Evolutionary conservation across 2,888 invertebrate genomes (phyloP), one percentile per base, ranked within the genome.

Genomic region (Leptinotarsa haldemani): DNA sequence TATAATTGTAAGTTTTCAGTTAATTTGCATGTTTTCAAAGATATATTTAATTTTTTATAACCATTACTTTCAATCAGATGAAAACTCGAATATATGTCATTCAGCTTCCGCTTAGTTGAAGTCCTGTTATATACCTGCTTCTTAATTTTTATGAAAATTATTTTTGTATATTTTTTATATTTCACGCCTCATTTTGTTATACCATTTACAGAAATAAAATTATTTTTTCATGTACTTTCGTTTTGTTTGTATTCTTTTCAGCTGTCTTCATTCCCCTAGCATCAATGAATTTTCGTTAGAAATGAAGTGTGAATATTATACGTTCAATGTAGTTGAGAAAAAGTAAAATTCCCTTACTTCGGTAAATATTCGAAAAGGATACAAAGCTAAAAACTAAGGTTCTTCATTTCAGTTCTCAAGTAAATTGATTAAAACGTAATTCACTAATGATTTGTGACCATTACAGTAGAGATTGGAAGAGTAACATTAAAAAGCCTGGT

Each of bases 221-320:
- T 56, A 56, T 56, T 56, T 56, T 56, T 56, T 22, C 56, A 56
- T 56, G 56, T 22, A 56, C 15, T 20, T 15, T 56, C 22, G 56
- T 56, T 56, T 56, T 56, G 20, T 56, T 56, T 56, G 20, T 56
- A 4, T 56, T 56, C 25, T 56, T 22, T 12, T 22, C 22, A 22
- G 4, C 15, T 56, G 20, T 25, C 20, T 22, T 22, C 4, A 25
- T 56, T 56, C 22, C 3, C 22, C 4, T 4, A 22, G 13, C 48
- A 48, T 48, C 13, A 48, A 4, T 40, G 40, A 9, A 9, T 9
- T 40, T 12, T 9, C 9, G 9, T 40, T 40, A 12, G 9, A 40
- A 40, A 40, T 40, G 1, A 40, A 40, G 9, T 40, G 9, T 40
- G 40, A 40, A 40, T 40, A 9, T 9, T 40, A 9, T 40, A 40